Evolutionary conservation across 2,888 invertebrate genomes (phyloP), one percentile per base, ranked within the genome.

Genomic region (Rhagonycha lutea): DNA sequence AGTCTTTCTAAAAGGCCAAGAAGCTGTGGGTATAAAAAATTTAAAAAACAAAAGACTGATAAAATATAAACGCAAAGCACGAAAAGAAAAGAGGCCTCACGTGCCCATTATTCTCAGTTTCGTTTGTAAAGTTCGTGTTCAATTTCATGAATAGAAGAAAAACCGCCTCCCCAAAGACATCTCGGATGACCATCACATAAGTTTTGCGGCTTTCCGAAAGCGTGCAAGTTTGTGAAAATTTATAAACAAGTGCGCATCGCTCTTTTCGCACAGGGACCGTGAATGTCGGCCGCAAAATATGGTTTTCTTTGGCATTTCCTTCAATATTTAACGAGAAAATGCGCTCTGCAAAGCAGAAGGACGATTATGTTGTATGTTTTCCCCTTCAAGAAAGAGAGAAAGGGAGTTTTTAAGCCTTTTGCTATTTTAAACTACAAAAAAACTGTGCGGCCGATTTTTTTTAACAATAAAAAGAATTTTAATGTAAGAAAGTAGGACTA

Each of bases 151-250:
- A 76, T 70, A 73, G 70, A 77, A 71, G 69, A 67, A 72, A 73
- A 77, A 70, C 10, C 69, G 26, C 65, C 23, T 65, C 72, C 78
- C 73, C 23, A 74, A 60, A 78, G 77, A 72, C 75, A 47, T 24
- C 23, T 47, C 47, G 47, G 47, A 70, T 79, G 80, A 79, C 78
- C 78, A 77, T 74, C 72, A 71, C 80, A 61, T 80, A 79, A 80
- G 77, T 80, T 79, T 78, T 73, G 70, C 65, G 65, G 72, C 72
- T 69, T 63, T 67, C 70, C 24, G 47, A 69, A 29, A 47, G 62
- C 63, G 63, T 65, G 73, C 70, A 71, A 61, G 73, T 72, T 47
- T 68, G 75, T 69, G 78, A 68, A 79, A 80, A 79, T 80, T 80
- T 79, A 80, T 80, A 79, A 79, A 76, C 78, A 75, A 75, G 75